phyloP scores from a whole-genome alignment of 2,888 invertebrate genomes.

The Merodon equestris region DNA sequence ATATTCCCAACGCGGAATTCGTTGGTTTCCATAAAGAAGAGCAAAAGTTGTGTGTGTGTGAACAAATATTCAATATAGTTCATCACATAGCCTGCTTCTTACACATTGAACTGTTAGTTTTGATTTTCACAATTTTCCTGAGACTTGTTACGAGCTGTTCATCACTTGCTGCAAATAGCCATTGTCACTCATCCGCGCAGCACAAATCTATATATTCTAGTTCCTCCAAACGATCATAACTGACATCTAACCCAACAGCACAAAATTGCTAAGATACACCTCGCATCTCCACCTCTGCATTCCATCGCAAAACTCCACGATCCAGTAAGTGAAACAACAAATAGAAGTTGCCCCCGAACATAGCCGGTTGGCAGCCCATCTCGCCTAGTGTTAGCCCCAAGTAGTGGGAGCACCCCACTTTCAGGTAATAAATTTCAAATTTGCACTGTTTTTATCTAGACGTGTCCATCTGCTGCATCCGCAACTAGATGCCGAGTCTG shows the following conservation, averaged over 20 bases:
- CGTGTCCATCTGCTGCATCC: conserved; percentile 50
- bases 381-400: conserved; percentile 18
- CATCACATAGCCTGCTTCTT: too few relatives aligned
- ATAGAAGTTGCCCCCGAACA: conserved; percentile 43
- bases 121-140: too few relatives aligned
- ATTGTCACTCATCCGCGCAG: neutral
- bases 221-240: conserved; percentile 38
- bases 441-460: conserved; percentile 68
- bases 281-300: conserved; percentile 21
- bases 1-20: too few relatives aligned
- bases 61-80: too few relatives aligned
- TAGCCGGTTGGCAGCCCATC: conserved; percentile 1
- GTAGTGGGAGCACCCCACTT: conserved; percentile 66
- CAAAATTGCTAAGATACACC: conserved; percentile 63
- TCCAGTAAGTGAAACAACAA: conserved; percentile 50
- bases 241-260: conserved; percentile 49
- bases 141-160: too few relatives aligned
- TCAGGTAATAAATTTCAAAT: conserved; percentile 68
- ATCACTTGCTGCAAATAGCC: too few relatives aligned
- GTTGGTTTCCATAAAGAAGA: too few relatives aligned
- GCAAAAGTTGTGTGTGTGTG: too few relatives aligned
- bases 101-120: too few relatives aligned
- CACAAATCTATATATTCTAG: conserved; percentile 52
- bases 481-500: conserved; percentile 15
- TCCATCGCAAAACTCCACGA: conserved; percentile 14